Conservation (phyloP, 2,797 vertebrate species). For the Zalophus californianus region DNA sequence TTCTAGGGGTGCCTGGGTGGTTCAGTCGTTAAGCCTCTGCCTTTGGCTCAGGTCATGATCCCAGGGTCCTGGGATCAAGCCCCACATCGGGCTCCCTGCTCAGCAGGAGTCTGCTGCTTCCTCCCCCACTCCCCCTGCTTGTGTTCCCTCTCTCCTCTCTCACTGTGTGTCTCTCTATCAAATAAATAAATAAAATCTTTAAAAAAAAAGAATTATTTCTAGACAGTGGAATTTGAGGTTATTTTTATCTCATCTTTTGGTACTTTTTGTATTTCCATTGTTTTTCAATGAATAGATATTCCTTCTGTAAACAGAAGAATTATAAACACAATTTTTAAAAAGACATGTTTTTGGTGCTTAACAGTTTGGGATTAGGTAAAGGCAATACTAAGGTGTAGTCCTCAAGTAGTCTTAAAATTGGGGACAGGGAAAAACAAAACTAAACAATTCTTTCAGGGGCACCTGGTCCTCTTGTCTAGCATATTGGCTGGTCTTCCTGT, state of each 20-base stretch:
- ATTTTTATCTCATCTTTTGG: constrained; percentile 9
- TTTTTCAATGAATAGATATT: not conserved
- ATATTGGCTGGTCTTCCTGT: not conserved
- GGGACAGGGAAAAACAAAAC: not conserved
- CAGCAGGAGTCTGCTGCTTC: no score
- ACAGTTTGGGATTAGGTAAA: not conserved
- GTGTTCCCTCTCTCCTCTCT: no score
- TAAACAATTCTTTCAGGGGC: not conserved
- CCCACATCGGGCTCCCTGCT: no score
- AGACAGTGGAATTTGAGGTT: not conserved
- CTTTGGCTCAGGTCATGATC: no score
- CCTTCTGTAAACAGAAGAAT: not conserved
- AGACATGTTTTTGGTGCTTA: not conserved
- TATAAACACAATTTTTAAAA: constrained; percentile 12
- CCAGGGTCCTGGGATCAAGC: no score
- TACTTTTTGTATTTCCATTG: not conserved
- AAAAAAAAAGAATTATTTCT: not conserved
- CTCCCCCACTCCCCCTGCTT: no score
- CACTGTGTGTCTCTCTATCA: no score
- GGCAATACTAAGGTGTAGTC: not conserved
- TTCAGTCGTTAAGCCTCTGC: no score
- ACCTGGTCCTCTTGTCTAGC: not conserved
- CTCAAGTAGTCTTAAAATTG: not conserved
- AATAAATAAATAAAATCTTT: no score
- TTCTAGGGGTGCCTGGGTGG: not conserved